Evolutionary conservation across 2,888 invertebrate species (phyloP), one percentile per base, ranked within the genome.

Genomic region (Steinernema hermaphroditum): DNA sequence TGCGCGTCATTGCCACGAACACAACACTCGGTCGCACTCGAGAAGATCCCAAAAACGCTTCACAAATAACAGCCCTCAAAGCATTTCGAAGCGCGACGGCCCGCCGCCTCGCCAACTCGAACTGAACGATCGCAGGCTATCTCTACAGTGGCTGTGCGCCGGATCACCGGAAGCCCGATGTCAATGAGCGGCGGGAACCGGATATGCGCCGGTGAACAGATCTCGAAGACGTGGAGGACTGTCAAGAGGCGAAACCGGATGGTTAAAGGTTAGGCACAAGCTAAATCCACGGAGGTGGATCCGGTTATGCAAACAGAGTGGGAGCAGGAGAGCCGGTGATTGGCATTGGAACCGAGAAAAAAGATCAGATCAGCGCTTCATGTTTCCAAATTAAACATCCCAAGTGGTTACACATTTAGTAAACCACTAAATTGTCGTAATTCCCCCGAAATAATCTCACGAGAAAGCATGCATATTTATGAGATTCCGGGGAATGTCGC

Each of bases 181-280:
- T 62, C 62, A 62, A 62, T 29, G 27, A 32, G 16, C 54, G 22
- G 41, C 8, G 62, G 8, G 27, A 34, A 62, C 62, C 62, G 62
- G 62, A 62, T 32, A 62, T 29, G 32, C 8, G 37, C 37, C 12
- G 37, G 4, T 4, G n/a, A 62, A n/a, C 62, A 27, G 32, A 62
- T 62, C 62, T 62, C 62, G 16, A 50, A 50, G 24, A 12, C 24
- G 24, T n/a, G 12, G 50, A 50, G 19, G 24, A 50, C 22, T 24
- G 50, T 19, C 50, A 19, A 24, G 32, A 4, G 32, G 34, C 1
- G 62, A 27, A 62, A 62, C 62, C 62, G 62, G 62, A 62, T 32
- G 62, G 62, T 62, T 29, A 62, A 62, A 62, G 62, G 62, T 62
- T 62, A 62, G 62, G 22, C 24, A 24, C 32, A 29, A 24, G 62